Percentiles rank a stretch among this genome's conserved stretches.
Evolutionary conservation across 2,888 invertebrate genomes (phyloP).

Genomic region (Beris morrisii): DNA sequence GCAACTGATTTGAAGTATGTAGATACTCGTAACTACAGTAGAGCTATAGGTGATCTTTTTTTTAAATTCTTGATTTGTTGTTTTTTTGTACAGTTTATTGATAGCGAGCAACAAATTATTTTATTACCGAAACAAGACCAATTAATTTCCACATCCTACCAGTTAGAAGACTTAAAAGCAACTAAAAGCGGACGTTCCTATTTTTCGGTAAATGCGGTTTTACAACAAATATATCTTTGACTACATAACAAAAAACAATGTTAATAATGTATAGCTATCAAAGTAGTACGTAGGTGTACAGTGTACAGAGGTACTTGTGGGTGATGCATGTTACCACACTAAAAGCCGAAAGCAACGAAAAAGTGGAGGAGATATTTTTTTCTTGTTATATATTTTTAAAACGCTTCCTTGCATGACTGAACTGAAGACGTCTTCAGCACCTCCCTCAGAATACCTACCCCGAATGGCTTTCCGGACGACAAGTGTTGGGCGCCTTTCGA

Average conservation of each 20-base stretch:
- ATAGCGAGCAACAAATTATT: no score
- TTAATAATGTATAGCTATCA: no score
- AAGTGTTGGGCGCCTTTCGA: constrained; percentile 11
- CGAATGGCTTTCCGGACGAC: constrained; percentile 1
- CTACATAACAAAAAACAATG: neutral
- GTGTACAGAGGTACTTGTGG: no score
- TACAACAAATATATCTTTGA: neutral
- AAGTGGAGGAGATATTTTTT: no score
- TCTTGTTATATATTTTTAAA: constrained; percentile 3
- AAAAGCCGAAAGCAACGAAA: no score
- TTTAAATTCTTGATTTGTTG: no score
- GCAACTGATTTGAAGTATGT: no score
- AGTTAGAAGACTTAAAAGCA: neutral
- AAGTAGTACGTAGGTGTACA: no score
- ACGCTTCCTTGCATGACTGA: constrained; percentile 18
- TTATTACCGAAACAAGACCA: constrained; percentile 29
- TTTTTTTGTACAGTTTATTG: no score
- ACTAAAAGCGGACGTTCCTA: neutral
- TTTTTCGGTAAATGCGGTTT: neutral
- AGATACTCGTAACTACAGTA: no score
- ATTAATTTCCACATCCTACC: constrained; percentile 28
- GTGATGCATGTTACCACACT: no score
- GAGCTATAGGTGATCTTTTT: no score
- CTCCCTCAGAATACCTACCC: constrained; percentile 20
- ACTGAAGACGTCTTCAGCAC: constrained; percentile 9